A percentile compares a stretch with the other conserved stretches of the same genome.
These are phyloP conservation scores for Aphodius sticticus DNA, from an alignment of 2,888 invertebrate species.

Conservation along the genomic window DNA sequence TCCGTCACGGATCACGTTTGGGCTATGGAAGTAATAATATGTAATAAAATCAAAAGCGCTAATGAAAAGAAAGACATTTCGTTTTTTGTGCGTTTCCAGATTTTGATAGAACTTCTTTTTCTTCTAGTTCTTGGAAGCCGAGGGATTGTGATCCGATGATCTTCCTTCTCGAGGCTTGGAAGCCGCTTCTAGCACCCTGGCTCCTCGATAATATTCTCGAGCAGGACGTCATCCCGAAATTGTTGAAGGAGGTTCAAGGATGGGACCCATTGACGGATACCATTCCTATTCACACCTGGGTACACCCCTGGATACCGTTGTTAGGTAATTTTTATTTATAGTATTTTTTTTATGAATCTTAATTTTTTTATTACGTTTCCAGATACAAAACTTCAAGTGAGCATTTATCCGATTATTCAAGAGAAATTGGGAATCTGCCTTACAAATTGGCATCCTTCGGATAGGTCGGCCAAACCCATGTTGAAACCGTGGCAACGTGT, in stretches of 20 bases:
- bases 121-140: constrained; percentile 80
- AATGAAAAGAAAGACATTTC: too few species aligned
- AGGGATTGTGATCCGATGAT: constrained; percentile 81
- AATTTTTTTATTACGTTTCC: constrained; percentile 15
- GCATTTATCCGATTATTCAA: constrained; percentile 70
- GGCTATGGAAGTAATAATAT: not conserved
- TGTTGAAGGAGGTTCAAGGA: constrained; percentile 77
- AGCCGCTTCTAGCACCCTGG: constrained; percentile 81
- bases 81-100: too few species aligned
- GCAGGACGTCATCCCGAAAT: constrained; percentile 79
- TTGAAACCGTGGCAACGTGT: constrained; percentile 87
- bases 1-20: not conserved
- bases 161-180: constrained; percentile 82
- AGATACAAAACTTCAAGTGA: constrained; percentile 54
- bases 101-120: constrained; percentile 27
- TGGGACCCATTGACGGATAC: constrained; percentile 98
- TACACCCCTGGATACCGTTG: constrained; percentile 93
- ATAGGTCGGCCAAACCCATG: constrained; percentile 90
- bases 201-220: constrained; percentile 83
- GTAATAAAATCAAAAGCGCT: too few species aligned
- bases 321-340: constrained; percentile 69
- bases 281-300: constrained; percentile 95
- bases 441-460: constrained; percentile 94
- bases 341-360: not conserved
- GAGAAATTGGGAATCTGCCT: constrained; percentile 90